These are phyloP conservation scores for Sarcoramphus papa DNA, from an alignment of 2,797 vertebrate genomes.

Conservation along the genomic window DNA sequence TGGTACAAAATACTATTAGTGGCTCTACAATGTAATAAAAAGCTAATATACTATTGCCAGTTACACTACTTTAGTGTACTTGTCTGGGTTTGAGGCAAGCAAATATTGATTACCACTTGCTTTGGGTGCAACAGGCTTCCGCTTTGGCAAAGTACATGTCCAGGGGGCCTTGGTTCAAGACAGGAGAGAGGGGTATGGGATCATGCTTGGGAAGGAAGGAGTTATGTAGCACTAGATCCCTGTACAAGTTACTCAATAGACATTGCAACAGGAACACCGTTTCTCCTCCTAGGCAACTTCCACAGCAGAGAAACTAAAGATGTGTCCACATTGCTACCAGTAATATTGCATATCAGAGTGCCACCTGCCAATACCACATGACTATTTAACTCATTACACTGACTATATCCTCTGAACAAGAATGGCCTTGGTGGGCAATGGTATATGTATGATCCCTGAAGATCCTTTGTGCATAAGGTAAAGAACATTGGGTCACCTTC, in stretches of 20 bases:
- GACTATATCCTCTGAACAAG: background rate
- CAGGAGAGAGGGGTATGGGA: background rate
- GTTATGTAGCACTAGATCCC: background rate
- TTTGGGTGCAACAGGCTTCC: background rate
- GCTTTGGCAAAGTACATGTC: background rate
- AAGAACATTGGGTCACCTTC: background rate
- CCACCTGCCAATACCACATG: background rate
- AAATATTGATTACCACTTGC: background rate
- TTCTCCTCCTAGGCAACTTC: background rate
- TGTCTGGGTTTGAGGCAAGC: background rate
- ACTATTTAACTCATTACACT: background rate
- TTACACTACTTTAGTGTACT: background rate
- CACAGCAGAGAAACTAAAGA: background rate
- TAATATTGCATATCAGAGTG: background rate
- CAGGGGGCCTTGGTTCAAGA: background rate
- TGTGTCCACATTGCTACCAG: too few species aligned
- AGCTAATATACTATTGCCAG: background rate
- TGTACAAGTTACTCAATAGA: background rate
- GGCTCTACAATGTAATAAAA: background rate
- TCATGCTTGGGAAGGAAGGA: background rate
- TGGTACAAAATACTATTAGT: background rate
- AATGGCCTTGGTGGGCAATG: background rate
- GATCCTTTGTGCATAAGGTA: background rate
- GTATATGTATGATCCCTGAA: background rate
- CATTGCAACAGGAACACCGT: background rate